A percentile compares a stretch with the other conserved stretches of the same genome.
Conservation (phyloP, 1,140 invertebrate species). For the Ylistrum balloti region DNA sequence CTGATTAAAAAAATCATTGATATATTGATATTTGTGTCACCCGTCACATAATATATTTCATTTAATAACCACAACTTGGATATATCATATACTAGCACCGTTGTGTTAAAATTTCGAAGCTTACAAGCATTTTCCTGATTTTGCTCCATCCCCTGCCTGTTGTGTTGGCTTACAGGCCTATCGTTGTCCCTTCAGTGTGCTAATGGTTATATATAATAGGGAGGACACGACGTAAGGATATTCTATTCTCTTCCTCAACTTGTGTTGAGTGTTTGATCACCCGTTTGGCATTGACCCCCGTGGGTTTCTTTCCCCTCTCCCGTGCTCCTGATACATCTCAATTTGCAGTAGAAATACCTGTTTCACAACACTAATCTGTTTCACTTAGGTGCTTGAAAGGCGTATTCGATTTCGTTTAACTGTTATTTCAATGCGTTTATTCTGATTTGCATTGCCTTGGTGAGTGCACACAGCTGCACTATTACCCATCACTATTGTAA, state of each 20-base stretch:
- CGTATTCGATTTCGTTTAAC: constrained; percentile 17
- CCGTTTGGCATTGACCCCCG: neutral
- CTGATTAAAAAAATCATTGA: no score
- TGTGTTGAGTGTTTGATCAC: neutral
- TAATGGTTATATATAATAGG: neutral
- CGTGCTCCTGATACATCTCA: neutral
- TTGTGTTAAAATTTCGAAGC: neutral
- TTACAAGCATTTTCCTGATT: neutral
- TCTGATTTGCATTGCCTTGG: neutral
- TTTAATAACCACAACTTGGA: no score
- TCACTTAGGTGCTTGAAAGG: neutral
- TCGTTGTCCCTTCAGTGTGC: neutral
- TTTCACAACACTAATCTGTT: neutral
- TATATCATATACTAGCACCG: no score
- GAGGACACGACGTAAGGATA: neutral
- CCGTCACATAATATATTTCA: no score
- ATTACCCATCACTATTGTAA: neutral
- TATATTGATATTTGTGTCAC: no score
- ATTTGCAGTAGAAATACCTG: neutral
- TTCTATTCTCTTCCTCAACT: no score
- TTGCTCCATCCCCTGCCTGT: neutral
- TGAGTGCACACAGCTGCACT: neutral
- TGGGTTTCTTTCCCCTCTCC: neutral
- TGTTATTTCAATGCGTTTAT: neutral
- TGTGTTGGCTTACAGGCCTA: neutral